Evolutionary conservation across 2,113 vertebrate species (phyloP), one percentile per base, ranked within the genome.

Genomic region (Candoia aspera): DNA sequence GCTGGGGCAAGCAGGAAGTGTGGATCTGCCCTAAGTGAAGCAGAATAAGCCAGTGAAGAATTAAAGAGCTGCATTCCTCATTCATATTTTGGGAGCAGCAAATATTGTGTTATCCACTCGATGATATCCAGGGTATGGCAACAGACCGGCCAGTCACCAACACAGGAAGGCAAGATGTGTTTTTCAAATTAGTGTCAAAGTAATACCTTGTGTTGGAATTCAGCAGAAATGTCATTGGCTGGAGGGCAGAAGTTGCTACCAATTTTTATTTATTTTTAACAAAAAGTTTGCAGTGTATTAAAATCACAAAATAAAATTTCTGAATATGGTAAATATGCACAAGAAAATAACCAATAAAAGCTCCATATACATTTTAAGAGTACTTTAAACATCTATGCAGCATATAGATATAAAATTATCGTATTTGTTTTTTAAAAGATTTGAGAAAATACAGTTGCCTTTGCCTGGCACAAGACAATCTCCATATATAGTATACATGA

Each of bases 61-160:
- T 87, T 90, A 73, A 90, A 87, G 85, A n/a, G 37, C 42, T 85
- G 57, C 93, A 60, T 93, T 92, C 68, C 9, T 89, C 46, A 94
- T 85, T 49, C 24, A 84, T 26, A 60, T 17, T 11, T 42, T 87
- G 91, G 83, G 87, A 84, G 93, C 94, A 94, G 92, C 57, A 93
- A 85, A 92, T 91, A 87, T 85, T 49, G 46, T 89, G 84, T 64
- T 92, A 92, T 79, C 58, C 87, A 89, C 29, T 55, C 92, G 26
- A 29, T 17, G 29, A 24, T 15, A 59, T 33, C 21, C 8, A 83
- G 58, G 58, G 55, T 15, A 17, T 59, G n/a, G 2, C 24, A 17
- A 49, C 24, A 90, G 13, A 84, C 79, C 84, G 73, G 12, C 13
- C 15, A 55, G 1, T 37, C 73, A 55, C 6, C 11, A 83, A 58